phyloP scores from a whole-genome alignment of 2,797 vertebrate species.

The Eulemur mongoz region DNA sequence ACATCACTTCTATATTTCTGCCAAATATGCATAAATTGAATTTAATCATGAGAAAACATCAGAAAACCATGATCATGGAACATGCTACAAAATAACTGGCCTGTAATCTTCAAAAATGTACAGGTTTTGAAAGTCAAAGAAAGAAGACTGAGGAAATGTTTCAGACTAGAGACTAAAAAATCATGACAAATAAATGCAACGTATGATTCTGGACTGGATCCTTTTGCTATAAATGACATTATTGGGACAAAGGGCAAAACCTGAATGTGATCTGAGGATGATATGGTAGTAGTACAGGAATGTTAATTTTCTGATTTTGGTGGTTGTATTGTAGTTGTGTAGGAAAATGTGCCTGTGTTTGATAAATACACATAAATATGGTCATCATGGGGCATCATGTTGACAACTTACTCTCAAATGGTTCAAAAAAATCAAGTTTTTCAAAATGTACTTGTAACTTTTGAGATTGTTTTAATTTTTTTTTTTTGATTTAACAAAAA shows the following conservation, averaged over 20 bases:
- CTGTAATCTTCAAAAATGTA: constrained; percentile 22
- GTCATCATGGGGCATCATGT: not conserved
- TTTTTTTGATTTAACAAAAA: constrained; percentile 19
- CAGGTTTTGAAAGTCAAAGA: not conserved
- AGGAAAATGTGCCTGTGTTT: not conserved
- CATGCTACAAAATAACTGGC: constrained; percentile 3
- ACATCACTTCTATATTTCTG: not conserved
- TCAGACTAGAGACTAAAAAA: not conserved
- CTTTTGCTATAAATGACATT: not conserved
- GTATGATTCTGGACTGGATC: not conserved
- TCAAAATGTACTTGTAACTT: not conserved
- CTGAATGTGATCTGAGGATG: not conserved
- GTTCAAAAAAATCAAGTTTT: constrained; percentile 35
- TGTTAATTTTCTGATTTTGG: not conserved
- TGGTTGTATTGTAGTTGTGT: not conserved
- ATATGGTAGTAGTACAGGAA: not conserved
- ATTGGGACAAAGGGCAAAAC: not conserved
- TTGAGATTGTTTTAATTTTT: not conserved
- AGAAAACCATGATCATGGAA: not conserved
- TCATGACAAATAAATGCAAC: not conserved
- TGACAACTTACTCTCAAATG: not conserved
- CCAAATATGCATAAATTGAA: not conserved
- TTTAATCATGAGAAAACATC: not conserved
- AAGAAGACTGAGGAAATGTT: not conserved
- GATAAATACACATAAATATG: not conserved